phyloP scores from a whole-genome alignment of 2,797 vertebrate species.

The Rhinichthys osculus region DNA sequence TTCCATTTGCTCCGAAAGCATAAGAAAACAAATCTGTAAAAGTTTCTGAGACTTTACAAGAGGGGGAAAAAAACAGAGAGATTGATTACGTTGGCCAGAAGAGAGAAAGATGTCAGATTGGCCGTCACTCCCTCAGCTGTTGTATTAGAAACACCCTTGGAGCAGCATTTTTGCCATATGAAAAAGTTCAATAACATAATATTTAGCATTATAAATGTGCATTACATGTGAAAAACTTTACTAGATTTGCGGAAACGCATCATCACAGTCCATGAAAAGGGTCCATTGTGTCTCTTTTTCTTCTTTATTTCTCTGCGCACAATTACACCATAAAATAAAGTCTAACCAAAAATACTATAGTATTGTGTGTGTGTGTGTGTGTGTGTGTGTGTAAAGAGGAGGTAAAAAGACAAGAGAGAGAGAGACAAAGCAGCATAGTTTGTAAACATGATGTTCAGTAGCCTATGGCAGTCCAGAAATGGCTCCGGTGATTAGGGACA shows the following conservation, averaged over 20 bases:
- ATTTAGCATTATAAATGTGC: not conserved
- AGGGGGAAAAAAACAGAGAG: not conserved
- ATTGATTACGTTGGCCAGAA: not conserved
- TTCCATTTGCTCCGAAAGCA: not conserved
- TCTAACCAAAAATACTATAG: not conserved
- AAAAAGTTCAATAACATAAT: not conserved
- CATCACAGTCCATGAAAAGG: not conserved
- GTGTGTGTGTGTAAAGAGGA: not conserved
- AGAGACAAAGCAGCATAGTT: not conserved
- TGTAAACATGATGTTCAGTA: not conserved
- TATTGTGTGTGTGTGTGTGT: not conserved
- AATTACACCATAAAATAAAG: not conserved
- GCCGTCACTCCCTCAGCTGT: not conserved
- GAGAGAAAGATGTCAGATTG: not conserved
- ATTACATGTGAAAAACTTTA: not conserved
- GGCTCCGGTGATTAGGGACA: slow-evolving; percentile 65
- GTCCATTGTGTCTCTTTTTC: not conserved
- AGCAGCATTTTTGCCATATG: not conserved
- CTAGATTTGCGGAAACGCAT: not conserved
- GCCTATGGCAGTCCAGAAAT: slow-evolving; percentile 72
- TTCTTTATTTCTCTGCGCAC: not conserved
- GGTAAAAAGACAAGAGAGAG: not conserved
- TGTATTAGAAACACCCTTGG: not conserved
- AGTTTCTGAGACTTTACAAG: not conserved
- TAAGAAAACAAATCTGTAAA: not conserved